phyloP scores from a whole-genome alignment of 2,113 vertebrate species.

The Centropus unirufus region DNA sequence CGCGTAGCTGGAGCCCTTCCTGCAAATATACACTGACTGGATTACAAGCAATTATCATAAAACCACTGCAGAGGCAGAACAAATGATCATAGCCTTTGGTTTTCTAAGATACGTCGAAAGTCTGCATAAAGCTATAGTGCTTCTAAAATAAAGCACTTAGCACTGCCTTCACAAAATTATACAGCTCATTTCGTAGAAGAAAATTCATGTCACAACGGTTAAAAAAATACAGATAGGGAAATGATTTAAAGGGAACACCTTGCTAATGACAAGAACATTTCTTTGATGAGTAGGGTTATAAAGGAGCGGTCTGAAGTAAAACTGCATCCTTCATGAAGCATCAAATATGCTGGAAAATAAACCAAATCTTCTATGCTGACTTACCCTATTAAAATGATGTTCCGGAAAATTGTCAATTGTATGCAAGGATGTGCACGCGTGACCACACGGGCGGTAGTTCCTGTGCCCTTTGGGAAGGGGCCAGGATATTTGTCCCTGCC shows the following conservation, averaged over 20 bases:
- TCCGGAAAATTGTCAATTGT: not conserved
- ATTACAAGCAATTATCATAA: not conserved
- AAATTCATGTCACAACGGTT: constrained; percentile 39
- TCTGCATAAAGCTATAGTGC: constrained; percentile 35
- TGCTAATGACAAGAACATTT: constrained; percentile 52
- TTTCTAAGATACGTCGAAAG: not conserved
- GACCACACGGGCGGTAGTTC: fast-evolving
- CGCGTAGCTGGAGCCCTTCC: not conserved
- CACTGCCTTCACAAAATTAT: constrained; percentile 20
- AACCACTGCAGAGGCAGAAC: constrained; percentile 20
- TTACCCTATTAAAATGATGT: constrained; percentile 14
- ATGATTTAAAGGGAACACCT: constrained; percentile 54
- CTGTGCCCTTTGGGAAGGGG: fast-evolving
- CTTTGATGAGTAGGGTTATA: constrained; percentile 3
- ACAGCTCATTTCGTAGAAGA: constrained; percentile 34
- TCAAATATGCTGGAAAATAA: constrained; percentile 65
- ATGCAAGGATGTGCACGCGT: fast-evolving
- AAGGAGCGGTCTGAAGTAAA: constrained; percentile 8
- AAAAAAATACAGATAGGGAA: constrained; percentile 14
- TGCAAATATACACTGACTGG: not conserved
- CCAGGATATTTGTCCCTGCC: not conserved
- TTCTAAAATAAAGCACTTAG: constrained; percentile 52
- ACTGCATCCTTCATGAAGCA: constrained; percentile 59
- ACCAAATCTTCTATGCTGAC: constrained; percentile 37
- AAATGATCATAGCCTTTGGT: not conserved